phyloP scores from a whole-genome alignment of 2,888 invertebrate species.

The Serrognathus titanus region DNA sequence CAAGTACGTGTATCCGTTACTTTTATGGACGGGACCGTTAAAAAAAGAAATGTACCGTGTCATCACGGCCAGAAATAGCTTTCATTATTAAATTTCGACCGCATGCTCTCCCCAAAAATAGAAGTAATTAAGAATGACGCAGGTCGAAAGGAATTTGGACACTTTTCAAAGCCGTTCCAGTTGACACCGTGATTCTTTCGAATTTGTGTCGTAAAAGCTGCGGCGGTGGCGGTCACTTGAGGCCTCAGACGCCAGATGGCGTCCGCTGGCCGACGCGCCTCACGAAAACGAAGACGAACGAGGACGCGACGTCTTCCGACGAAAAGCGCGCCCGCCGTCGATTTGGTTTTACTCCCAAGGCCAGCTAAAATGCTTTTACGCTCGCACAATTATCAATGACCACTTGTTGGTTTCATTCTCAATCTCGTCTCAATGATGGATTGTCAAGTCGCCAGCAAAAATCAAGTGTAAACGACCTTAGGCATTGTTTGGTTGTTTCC shows the following conservation, averaged over 20 bases:
- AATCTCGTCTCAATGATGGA: constrained; percentile 24
- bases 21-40: background rate
- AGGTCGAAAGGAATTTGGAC: constrained; percentile 17
- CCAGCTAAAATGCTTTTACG: constrained; percentile 25
- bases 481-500: too few species aligned
- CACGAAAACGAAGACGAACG: background rate
- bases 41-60: constrained; percentile 4
- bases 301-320: constrained; percentile 3
- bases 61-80: constrained; percentile 19
- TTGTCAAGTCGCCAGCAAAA: constrained; percentile 26
- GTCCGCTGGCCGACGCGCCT: background rate
- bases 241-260: constrained; percentile 9
- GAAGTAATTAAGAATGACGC: constrained; percentile 21
- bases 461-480: constrained; percentile 15
- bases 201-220: background rate
- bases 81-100: constrained; percentile 17
- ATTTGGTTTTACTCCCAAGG: constrained; percentile 22
- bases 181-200: background rate
- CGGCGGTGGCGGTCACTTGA: background rate
- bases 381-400: constrained; percentile 28
- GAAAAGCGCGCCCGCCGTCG: constrained; percentile 12
- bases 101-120: constrained; percentile 15
- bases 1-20: background rate
- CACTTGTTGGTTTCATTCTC: constrained; percentile 25
- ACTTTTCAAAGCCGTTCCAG: constrained; percentile 14